A percentile compares a stretch with the other conserved stretches of the same genome.
These are phyloP conservation scores for Sceloporus tristichus DNA, from an alignment of 2,113 vertebrate genomes.

Conservation along the genomic window DNA sequence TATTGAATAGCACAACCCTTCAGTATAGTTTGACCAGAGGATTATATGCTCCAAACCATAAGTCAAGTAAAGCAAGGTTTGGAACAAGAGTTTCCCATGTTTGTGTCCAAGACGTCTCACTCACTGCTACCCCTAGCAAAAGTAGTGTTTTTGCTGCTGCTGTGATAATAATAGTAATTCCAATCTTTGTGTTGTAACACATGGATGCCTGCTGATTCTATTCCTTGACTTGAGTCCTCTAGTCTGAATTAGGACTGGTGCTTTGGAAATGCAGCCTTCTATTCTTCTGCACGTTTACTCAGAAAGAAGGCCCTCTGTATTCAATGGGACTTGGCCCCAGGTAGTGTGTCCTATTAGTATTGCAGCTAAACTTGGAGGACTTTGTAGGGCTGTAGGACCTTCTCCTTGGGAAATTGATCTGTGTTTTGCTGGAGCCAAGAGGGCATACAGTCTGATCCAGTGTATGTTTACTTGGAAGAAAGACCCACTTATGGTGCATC, in stretches of 20 bases:
- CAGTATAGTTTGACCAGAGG: background rate
- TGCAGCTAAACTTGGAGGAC: background rate
- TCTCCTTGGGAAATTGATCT: too few relatives aligned
- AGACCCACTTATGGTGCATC: background rate
- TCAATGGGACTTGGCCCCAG: background rate
- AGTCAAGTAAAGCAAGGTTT: background rate
- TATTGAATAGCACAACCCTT: too few relatives aligned
- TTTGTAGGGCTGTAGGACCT: background rate
- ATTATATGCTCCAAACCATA: background rate
- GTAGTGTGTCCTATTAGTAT: background rate
- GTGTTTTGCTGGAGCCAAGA: background rate
- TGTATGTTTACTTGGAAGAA: background rate
- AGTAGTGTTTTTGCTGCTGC: too few relatives aligned
- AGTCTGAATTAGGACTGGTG: background rate
- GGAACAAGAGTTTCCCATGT: background rate
- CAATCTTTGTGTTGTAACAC: background rate
- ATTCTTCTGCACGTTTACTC: background rate
- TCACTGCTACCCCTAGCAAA: too few relatives aligned
- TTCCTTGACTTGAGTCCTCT: background rate
- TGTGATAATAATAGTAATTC: background rate
- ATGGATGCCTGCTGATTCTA: background rate
- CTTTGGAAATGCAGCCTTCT: background rate
- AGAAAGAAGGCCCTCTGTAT: background rate
- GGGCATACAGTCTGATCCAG: background rate
- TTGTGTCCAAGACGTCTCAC: background rate